These are phyloP conservation scores for Cactoblastis cactorum DNA, from an alignment of 2,888 invertebrate genomes.

Conservation along the genomic window DNA sequence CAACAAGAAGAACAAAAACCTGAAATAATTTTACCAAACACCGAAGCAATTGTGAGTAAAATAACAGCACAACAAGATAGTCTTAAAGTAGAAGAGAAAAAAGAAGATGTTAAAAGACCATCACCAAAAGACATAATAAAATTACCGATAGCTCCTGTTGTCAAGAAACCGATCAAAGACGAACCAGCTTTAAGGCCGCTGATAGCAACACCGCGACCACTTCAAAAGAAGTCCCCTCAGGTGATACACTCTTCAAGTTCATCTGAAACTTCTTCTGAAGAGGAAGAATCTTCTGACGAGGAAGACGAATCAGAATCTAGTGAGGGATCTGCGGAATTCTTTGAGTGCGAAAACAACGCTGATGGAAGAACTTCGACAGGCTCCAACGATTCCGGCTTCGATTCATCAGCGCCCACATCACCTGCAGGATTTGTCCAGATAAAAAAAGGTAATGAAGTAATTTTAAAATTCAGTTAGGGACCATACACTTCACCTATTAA, in stretches of 20 bases:
- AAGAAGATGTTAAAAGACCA: slow-evolving; percentile 31
- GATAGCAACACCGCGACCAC: slow-evolving; percentile 81
- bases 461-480: slow-evolving; percentile 8
- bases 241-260: slow-evolving; percentile 62
- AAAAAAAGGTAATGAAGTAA: slow-evolving; percentile 76
- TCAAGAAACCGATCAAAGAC: slow-evolving; percentile 67
- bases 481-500: slow-evolving; percentile 22
- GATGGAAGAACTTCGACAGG: slow-evolving; percentile 85
- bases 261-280: slow-evolving; percentile 66
- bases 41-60: slow-evolving; percentile 42
- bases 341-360: slow-evolving; percentile 68
- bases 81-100: slow-evolving; percentile 26
- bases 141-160: slow-evolving; percentile 24
- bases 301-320: slow-evolving; percentile 66
- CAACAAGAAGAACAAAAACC: neutral
- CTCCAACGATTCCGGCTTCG: slow-evolving; percentile 92
- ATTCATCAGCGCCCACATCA: slow-evolving; percentile 83
- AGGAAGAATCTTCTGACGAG: slow-evolving; percentile 67
- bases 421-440: slow-evolving; percentile 81
- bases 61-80: slow-evolving; percentile 26
- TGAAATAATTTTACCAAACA: slow-evolving; percentile 7
- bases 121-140: slow-evolving; percentile 24
- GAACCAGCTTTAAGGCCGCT: slow-evolving; percentile 77
- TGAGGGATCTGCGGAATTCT: slow-evolving; percentile 65
- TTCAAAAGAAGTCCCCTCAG: slow-evolving; percentile 75